Conservation (phyloP, 2,888 invertebrate genomes). For the Octodonta nipae region DNA sequence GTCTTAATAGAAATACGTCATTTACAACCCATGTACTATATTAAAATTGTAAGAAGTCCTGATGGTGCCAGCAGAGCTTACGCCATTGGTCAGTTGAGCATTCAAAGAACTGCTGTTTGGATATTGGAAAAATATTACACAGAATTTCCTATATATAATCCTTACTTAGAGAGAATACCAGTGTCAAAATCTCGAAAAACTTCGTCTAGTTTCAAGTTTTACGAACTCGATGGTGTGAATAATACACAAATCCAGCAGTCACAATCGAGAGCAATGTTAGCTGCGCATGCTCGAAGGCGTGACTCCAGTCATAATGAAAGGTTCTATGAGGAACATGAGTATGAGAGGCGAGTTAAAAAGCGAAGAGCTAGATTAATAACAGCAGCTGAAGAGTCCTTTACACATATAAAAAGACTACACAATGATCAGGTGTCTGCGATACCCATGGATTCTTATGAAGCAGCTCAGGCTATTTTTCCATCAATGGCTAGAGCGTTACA, state of each 20-base stretch:
- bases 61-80: conserved; percentile 86
- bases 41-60: conserved; percentile 85
- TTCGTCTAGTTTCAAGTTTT: conserved; percentile 84
- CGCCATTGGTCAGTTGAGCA: conserved; percentile 78
- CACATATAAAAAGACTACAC: conserved; percentile 79
- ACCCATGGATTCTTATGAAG: conserved; percentile 87
- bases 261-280: conserved; percentile 54
- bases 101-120: conserved; percentile 91
- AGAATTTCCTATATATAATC: conserved; percentile 93
- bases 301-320: conserved; percentile 92
- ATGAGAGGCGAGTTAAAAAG: conserved; percentile 83
- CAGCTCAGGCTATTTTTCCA: conserved; percentile 94
- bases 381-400: conserved; percentile 95
- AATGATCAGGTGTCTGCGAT: conserved; percentile 62
- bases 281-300: conserved; percentile 69
- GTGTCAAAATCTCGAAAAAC: conserved; percentile 69
- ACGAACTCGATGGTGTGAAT: conserved; percentile 77
- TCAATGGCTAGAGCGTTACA: conserved; percentile 91
- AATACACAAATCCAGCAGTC: conserved; percentile 53
- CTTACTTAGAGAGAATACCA: conserved; percentile 82
- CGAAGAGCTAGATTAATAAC: conserved; percentile 77
- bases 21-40: conserved; percentile 75
- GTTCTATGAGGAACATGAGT: conserved; percentile 96
- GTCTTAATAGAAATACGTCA: conserved; percentile 87
- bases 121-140: conserved; percentile 89